A percentile compares a stretch with the other conserved stretches of the same genome.
phyloP scores from a whole-genome alignment of 2,113 vertebrate species.

The Gulo gulo region DNA sequence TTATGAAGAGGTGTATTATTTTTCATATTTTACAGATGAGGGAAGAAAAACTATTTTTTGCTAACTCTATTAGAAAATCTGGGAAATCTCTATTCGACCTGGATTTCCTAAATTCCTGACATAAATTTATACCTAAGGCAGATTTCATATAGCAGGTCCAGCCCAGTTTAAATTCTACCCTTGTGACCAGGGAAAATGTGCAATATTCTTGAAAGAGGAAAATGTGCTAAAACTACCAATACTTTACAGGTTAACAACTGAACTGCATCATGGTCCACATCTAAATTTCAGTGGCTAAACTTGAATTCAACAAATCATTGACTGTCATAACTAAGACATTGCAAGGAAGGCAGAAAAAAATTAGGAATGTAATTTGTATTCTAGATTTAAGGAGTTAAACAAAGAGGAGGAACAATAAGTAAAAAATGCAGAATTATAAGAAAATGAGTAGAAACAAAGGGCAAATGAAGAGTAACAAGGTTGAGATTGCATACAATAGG shows the following conservation, averaged over 20 bases:
- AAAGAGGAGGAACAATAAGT: background rate
- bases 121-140: background rate
- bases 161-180: background rate
- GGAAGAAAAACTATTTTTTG: background rate
- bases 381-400: background rate
- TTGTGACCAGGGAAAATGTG: background rate
- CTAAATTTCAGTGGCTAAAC: background rate
- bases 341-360: background rate
- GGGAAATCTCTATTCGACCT: background rate
- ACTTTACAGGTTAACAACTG: background rate
- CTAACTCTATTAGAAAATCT: background rate
- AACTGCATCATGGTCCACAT: background rate
- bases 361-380: background rate
- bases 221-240: background rate
- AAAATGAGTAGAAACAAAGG: background rate
- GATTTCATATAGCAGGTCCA: background rate
- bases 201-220: background rate
- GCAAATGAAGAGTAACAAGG: background rate
- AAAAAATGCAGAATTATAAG: background rate
- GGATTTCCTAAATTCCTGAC: background rate
- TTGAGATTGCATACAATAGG: background rate
- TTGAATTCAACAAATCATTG: background rate
- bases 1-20: background rate
- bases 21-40: background rate
- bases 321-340: background rate